Conservation (phyloP, 2,888 invertebrate species). For the Sinhomidia bicolor region DNA sequence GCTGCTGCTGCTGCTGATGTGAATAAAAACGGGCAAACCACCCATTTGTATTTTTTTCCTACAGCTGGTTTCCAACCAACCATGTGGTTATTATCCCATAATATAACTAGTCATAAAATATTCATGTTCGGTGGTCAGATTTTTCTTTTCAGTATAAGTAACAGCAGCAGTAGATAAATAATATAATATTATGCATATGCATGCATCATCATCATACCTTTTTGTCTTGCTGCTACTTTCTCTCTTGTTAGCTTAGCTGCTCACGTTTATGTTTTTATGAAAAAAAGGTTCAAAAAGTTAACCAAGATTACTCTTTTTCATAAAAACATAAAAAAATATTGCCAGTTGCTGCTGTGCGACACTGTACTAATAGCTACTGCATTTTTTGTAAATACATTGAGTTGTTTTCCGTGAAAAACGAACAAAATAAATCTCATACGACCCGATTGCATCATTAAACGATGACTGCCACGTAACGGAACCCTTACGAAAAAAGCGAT, state of each 20-base stretch:
- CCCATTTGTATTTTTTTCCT: conserved; percentile 30
- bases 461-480: conserved; percentile 27
- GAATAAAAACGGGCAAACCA: conserved; percentile 40
- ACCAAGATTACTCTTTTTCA: not conserved
- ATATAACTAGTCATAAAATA: conserved; percentile 55
- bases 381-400: too few species aligned
- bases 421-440: conserved; percentile 20
- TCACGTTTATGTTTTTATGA: not conserved
- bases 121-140: conserved; percentile 52
- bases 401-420: conserved; percentile 20
- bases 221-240: not conserved
- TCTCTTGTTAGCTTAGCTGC: conserved; percentile 37
- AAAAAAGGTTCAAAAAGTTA: not conserved
- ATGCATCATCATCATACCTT: not conserved
- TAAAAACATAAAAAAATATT: too few species aligned
- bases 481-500: not conserved
- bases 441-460: conserved; percentile 28
- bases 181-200: not conserved
- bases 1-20: not conserved
- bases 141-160: not conserved
- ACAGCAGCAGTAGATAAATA: not conserved
- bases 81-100: conserved; percentile 51
- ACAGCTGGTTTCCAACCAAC: conserved; percentile 22
- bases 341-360: too few species aligned
- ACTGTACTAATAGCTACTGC: too few species aligned